Base-by-base conservation (phyloP, 2,888 invertebrate species). In the Andrena chrysosceles region DNA sequence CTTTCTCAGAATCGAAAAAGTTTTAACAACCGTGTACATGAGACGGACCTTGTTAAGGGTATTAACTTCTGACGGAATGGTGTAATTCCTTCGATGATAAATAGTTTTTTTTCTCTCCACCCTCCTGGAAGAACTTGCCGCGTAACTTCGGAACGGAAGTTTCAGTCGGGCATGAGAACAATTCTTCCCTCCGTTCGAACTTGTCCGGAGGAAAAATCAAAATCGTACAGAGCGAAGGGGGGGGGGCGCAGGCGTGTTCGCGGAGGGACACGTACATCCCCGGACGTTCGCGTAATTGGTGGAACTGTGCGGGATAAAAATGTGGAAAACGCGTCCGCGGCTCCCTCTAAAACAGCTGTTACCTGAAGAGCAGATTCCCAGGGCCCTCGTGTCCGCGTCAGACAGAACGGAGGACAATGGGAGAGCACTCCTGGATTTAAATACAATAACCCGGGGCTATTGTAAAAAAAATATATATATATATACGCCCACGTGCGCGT, bases 371-470 rank as follows among this genome's bases (percentile, higher is more conserved):
- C 84, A 68, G 82, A 86, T 91, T 91, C 91, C 90, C 91, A 91
- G 85, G 69, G 81, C 85, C 84, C 81, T 83, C 75, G 77, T 76
- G 82, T 79, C 72, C 83, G 78, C 79, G 83, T 76, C 77, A 82
- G 68, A 81, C 83, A 71, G 76, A 83, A 77, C 77, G 56, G 76
- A 76, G 85, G 86, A 84, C 74, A 81, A 77, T 85, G 85, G 68
- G 83, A 77, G 78, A 87, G 84, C 73, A 73, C 77, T 77, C 80
- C 74, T 80, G 85, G 83, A 90, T 90, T 90, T 90, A 90, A 90
- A 90, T 90, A 90, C 88, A 90, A 90, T 90, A 90, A 88, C 90
- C 85, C 77, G 83, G 67, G 90, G 90, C 89, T 81, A 84, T 84
- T 83, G 83, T 77, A 85, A 87, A 88, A 89, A 86, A 77, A 73